Conservation (phyloP, 2,797 vertebrate genomes). For the Bradypodion pumilum region DNA sequence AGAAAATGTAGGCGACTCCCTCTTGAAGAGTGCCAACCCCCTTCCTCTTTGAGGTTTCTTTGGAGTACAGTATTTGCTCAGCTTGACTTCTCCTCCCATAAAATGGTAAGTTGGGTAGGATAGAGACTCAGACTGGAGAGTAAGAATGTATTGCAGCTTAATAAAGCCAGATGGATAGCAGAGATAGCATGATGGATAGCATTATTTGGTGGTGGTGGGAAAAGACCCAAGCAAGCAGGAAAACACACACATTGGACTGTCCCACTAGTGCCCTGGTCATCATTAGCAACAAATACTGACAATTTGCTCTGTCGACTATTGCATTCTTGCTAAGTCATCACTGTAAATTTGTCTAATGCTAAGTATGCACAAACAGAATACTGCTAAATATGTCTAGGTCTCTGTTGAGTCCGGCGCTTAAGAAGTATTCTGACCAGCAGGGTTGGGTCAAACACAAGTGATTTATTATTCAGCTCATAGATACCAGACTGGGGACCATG, state of each 20-base stretch:
- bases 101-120: background rate
- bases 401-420: too few relatives aligned
- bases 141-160: background rate
- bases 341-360: background rate
- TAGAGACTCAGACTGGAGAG: background rate
- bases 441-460: too few relatives aligned
- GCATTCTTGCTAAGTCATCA: background rate
- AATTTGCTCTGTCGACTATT: background rate
- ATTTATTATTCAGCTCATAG: too few relatives aligned
- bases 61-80: background rate
- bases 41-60: background rate
- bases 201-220: background rate
- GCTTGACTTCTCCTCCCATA: slow-evolving; percentile 1
- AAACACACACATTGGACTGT: background rate
- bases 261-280: background rate
- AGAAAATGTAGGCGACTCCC: slow-evolving; percentile 18
- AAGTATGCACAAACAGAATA: background rate
- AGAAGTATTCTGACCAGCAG: too few relatives aligned
- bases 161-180: accelerated
- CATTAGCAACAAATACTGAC: background rate
- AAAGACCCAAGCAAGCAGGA: background rate
- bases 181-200: too few relatives aligned
- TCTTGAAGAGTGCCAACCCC: background rate
- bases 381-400: background rate
- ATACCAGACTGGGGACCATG: too few relatives aligned